Evolutionary conservation across 2,888 invertebrate species (phyloP).

Genomic region (Ceraclea dissimilis): DNA sequence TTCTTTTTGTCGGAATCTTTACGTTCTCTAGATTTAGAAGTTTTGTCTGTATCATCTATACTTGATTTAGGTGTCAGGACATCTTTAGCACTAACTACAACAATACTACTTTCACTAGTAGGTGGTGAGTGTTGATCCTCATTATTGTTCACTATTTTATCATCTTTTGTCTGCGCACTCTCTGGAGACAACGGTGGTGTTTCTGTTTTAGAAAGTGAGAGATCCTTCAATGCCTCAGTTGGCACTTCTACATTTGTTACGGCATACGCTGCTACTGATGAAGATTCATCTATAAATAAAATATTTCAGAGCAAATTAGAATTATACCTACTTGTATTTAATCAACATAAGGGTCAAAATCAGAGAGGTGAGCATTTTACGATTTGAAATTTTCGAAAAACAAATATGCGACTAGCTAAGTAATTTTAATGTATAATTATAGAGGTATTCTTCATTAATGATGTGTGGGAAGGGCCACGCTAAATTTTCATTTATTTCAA

Average conservation of each 20-base stretch:
- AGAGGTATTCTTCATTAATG: too few relatives aligned
- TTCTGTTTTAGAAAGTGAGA: background rate
- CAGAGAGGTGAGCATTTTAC: too few relatives aligned
- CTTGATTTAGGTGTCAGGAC: background rate
- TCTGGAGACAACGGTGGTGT: slow-evolving; percentile 7
- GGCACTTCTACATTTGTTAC: background rate
- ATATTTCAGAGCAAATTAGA: too few relatives aligned
- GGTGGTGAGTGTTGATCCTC: background rate
- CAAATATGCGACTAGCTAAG: too few relatives aligned
- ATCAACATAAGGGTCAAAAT: too few relatives aligned
- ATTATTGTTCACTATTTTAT: background rate
- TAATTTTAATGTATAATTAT: too few relatives aligned
- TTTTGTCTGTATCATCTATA: background rate
- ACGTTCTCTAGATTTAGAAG: background rate
- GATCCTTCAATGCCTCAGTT: background rate
- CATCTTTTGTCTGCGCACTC: background rate
- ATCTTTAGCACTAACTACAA: slow-evolving; percentile 10
- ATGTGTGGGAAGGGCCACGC: too few relatives aligned
- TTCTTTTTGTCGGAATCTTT: slow-evolving; percentile 2
- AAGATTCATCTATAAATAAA: background rate
- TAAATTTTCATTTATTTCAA: too few relatives aligned
- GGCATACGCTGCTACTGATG: background rate
- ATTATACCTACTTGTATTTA: too few relatives aligned
- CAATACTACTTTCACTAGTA: background rate
- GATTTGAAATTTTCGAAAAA: too few relatives aligned